Evolutionary conservation across 2,797 vertebrate genomes (phyloP), one percentile per base, ranked within the genome.

Genomic region (Bucorvus abyssinicus): DNA sequence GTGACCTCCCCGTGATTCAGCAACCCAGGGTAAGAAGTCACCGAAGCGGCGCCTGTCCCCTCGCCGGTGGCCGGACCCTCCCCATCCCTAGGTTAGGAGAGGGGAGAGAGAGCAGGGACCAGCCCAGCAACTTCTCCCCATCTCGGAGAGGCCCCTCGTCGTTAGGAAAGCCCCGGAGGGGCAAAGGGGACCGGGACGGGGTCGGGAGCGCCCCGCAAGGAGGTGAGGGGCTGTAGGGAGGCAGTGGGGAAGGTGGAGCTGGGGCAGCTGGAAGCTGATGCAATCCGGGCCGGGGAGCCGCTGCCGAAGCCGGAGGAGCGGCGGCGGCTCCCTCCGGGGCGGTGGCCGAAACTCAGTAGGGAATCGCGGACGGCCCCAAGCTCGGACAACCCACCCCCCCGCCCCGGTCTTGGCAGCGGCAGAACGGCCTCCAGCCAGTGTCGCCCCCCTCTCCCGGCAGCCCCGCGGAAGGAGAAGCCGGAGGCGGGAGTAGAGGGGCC

Each of bases 181-280:
- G 16, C 23, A 9, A 49, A 12, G 7, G 16, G 36, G 9, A 10
- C 12, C 23, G 59, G 40, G 21, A n/a, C 15, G 22, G 34, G 22
- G 32, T 56, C 40, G 24, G 45, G 38, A 77, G 34, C 14, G 29
- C 68, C 52, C 42, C 15, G 60, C 52, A 16, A 18, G 36, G 42
- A 61, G 40, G 49, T 16, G 53, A 64, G 67, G 71, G 65, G 40
- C 47, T 93, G 75, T 84, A 77, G 63, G 19, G 81, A 73, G 70
- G 44, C 27, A 34, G 81, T 14, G 53, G 89, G 53, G 40, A 89
- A 94, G 90, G 86, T 73, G 87, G 93, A 85, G 91, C 63, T 38
- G 71, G 68, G 87, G 32, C 55, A 34, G 69, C 81, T 78, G 73
- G 57, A 84, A 94, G 92, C 94, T 89, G 93, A 95, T 95, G 93